Conservation (phyloP, 2,113 vertebrate species). For the Noturus placidus region DNA sequence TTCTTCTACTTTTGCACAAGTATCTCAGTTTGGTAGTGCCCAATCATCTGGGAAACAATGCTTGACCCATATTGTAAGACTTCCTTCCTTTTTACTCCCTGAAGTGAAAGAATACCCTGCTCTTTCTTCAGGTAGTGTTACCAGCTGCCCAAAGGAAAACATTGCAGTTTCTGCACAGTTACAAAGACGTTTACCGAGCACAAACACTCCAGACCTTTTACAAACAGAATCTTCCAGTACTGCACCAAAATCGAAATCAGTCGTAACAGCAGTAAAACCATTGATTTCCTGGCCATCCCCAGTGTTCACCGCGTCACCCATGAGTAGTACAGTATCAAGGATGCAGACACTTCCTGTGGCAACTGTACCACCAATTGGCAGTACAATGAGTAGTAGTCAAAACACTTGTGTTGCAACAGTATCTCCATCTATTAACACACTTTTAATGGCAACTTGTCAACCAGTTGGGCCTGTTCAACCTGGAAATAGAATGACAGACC, state of each 20-base stretch:
- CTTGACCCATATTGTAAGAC: conserved; percentile 27
- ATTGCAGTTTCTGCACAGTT: conserved; percentile 16
- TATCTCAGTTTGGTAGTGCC: conserved; percentile 32
- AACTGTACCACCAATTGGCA: conserved; percentile 73
- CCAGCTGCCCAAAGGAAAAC: conserved; percentile 21
- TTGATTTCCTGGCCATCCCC: conserved; percentile 60
- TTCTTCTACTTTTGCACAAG: conserved; percentile 35
- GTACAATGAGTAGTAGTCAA: conserved; percentile 65
- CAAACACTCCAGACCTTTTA: conserved; percentile 43
- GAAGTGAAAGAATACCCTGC: conserved; percentile 26
- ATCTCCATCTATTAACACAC: conserved; percentile 57
- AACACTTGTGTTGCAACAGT: conserved; percentile 57
- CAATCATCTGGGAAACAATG: conserved; percentile 30
- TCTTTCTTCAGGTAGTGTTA: conserved; percentile 11
- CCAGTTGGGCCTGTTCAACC: conserved; percentile 54
- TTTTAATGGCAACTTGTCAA: conserved; percentile 58
- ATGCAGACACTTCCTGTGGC: conserved; percentile 74
- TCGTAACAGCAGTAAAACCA: conserved; percentile 50
- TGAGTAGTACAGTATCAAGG: conserved; percentile 67
- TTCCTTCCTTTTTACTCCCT: conserved; percentile 33
- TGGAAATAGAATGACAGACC: conserved; percentile 47
- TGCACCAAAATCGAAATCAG: conserved; percentile 42
- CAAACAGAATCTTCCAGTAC: conserved; percentile 51
- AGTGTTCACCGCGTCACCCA: conserved; percentile 77
- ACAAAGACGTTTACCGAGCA: conserved; percentile 30